phyloP scores from a whole-genome alignment of 2,797 vertebrate species.

The Bucorvus abyssinicus region DNA sequence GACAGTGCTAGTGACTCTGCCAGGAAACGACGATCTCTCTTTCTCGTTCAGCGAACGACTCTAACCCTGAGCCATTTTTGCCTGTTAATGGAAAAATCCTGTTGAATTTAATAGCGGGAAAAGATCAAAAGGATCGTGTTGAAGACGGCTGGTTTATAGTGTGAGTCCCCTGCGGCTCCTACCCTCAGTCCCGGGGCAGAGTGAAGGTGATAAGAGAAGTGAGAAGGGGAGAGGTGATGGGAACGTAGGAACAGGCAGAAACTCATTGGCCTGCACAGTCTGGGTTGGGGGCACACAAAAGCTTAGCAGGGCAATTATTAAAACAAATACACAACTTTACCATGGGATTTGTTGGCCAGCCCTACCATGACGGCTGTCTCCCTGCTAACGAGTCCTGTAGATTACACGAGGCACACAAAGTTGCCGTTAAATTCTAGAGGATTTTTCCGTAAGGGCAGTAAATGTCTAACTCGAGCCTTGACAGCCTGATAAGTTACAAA shows the following conservation, averaged over 20 bases:
- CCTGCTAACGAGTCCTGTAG: background rate
- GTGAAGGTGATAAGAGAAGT: background rate
- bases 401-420: background rate
- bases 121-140: background rate
- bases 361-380: background rate
- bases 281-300: background rate
- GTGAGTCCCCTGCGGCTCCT: background rate
- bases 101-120: background rate
- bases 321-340: background rate
- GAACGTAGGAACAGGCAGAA: background rate
- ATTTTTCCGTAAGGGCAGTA: constrained; percentile 38
- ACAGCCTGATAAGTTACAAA: background rate
- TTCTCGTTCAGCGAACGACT: background rate
- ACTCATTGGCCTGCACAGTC: background rate
- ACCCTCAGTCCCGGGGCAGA: background rate
- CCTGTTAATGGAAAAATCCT: constrained; percentile 49
- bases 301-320: background rate
- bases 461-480: background rate
- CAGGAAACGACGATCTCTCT: background rate
- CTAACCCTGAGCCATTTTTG: background rate
- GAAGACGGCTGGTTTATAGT: background rate
- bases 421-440: background rate
- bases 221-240: background rate
- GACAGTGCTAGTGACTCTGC: background rate
- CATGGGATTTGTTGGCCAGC: background rate